These are phyloP conservation scores for Creontiades dilutus DNA, from an alignment of 2,888 invertebrate species.

Conservation along the genomic window DNA sequence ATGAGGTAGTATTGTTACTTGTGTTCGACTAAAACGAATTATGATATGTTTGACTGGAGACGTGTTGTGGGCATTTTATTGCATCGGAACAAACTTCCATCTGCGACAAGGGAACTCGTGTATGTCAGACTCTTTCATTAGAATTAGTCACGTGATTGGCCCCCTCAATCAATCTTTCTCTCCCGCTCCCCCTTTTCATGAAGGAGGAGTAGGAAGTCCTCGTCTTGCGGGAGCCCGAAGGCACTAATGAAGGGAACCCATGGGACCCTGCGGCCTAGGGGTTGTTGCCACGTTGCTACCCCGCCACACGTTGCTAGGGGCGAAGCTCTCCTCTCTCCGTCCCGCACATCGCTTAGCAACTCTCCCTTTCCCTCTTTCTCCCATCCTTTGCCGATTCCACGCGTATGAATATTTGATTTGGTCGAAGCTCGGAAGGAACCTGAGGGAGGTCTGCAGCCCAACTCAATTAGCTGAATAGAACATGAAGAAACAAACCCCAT, in stretches of 20 bases:
- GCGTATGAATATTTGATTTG: slow-evolving; percentile 62
- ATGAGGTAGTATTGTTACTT: too few species aligned
- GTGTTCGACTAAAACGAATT: too few species aligned
- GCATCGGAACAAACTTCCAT: neutral
- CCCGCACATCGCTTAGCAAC: slow-evolving; percentile 30
- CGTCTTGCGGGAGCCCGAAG: neutral
- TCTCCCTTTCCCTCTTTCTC: neutral
- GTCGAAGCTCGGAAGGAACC: slow-evolving; percentile 2
- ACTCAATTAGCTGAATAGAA: slow-evolving; percentile 65
- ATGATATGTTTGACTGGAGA: too few species aligned
- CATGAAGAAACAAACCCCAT: slow-evolving; percentile 44
- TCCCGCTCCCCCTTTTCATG: slow-evolving; percentile 7
- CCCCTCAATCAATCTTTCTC: neutral
- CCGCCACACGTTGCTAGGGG: neutral
- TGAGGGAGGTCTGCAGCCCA: slow-evolving; percentile 26
- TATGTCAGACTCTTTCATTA: neutral
- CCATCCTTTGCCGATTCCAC: slow-evolving; percentile 49
- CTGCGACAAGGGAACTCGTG: neutral
- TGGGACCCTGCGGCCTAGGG: slow-evolving; percentile 40
- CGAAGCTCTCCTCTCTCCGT: neutral
- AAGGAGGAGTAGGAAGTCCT: slow-evolving; percentile 9
- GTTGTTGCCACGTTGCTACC: slow-evolving; percentile 14
- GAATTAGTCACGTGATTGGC: slow-evolving; percentile 59
- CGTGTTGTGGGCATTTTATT: too few species aligned
- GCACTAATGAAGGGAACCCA: slow-evolving; percentile 58